Evolutionary conservation across 2,888 invertebrate species (phyloP).

Genomic region (Aspidiotus rigidus): DNA sequence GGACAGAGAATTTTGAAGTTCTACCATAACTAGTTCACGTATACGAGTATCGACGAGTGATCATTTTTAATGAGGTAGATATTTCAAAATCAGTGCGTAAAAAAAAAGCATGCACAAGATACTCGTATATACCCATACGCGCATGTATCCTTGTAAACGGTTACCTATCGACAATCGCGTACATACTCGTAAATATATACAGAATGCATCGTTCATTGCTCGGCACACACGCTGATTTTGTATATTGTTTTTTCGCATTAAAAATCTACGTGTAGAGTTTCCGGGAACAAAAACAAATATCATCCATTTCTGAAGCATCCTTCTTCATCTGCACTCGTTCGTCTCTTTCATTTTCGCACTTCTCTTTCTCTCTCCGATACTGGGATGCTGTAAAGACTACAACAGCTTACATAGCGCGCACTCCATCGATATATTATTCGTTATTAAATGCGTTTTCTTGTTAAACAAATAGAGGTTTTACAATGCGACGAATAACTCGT

Average conservation of each 20-base stretch:
- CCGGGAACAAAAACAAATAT: conserved; percentile 24
- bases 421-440: conserved; percentile 20
- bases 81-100: conserved; percentile 25
- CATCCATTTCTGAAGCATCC: conserved; percentile 27
- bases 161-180: not conserved
- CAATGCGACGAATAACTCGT: conserved; percentile 24
- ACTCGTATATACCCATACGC: too few species aligned
- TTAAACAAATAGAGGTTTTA: conserved; percentile 27
- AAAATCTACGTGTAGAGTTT: conserved; percentile 23
- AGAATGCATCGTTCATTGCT: conserved; percentile 17
- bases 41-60: conserved; percentile 12
- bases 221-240: conserved; percentile 4
- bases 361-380: conserved; percentile 14
- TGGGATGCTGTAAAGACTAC: not conserved
- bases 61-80: conserved; percentile 28
- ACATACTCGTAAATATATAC: conserved; percentile 15
- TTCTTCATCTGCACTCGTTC: conserved; percentile 20
- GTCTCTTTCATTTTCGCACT: not conserved
- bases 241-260: conserved; percentile 29
- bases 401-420: not conserved
- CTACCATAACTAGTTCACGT: not conserved
- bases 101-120: not conserved
- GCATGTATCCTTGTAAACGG: too few species aligned
- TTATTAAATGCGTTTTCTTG: conserved; percentile 29
- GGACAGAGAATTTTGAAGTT: too few species aligned